A percentile compares a stretch with the other conserved stretches of the same genome.
phyloP scores from a whole-genome alignment of 2,113 vertebrate genomes.

The Chaenocephalus aceratus region DNA sequence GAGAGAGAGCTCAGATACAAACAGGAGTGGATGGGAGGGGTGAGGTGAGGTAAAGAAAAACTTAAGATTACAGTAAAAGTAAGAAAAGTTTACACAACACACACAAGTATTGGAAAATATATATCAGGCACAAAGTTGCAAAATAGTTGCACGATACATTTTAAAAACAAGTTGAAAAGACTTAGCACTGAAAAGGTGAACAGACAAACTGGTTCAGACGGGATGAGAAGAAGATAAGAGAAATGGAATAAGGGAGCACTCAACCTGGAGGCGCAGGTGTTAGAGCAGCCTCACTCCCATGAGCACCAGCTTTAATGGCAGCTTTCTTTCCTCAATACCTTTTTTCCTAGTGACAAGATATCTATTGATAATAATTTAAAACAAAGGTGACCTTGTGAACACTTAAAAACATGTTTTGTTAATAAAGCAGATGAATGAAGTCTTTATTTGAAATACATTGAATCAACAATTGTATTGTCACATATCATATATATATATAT shows the following conservation, averaged over 20 bases:
- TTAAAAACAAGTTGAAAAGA: neutral
- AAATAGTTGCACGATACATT: neutral
- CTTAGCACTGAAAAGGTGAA: neutral
- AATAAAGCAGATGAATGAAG: neutral
- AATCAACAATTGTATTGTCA: too few species aligned
- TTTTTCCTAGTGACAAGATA: neutral
- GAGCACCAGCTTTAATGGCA: neutral
- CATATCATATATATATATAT: neutral
- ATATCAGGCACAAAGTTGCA: neutral
- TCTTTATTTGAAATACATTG: too few species aligned
- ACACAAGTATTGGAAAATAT: neutral
- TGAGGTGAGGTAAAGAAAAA: slow-evolving; percentile 4
- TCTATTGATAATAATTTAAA: neutral
- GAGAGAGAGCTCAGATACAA: neutral
- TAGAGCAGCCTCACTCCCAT: neutral
- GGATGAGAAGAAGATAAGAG: neutral
- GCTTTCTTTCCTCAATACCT: neutral
- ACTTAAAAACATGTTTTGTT: neutral
- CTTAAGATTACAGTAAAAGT: neutral
- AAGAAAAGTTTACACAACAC: neutral
- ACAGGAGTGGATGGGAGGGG: neutral
- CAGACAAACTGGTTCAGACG: neutral
- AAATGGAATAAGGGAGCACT: neutral
- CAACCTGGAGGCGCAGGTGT: neutral
- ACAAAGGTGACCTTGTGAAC: neutral